Evolutionary conservation across 2,797 vertebrate genomes (phyloP), one percentile per base, ranked within the genome.

Genomic region (Synaphobranchus kaupii): DNA sequence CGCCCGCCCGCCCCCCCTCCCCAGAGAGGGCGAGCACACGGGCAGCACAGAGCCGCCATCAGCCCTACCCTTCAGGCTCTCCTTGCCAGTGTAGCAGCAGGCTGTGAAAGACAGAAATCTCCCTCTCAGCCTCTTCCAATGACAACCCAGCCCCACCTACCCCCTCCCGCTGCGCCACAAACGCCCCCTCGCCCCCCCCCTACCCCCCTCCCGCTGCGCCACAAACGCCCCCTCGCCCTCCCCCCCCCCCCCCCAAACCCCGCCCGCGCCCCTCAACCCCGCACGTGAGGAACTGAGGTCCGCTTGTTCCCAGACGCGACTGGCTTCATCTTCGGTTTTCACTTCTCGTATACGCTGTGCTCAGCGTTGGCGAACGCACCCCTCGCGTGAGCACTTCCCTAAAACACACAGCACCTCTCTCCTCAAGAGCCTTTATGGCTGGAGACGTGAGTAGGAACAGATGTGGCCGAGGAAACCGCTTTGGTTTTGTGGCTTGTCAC

Each of bases 31-130:
- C 83, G 39, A 78, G 87, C 87, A 91, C 86, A 88, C 89, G 90
- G 90, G 87, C 91, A 88, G 89, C 93, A 95, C 94, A 96, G 93
- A 95, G 93, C 93, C 92, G 91, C 92, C 90, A 94, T 95, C 93
- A 96, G 91, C 83, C 90, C 87, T 91, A 91, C 90, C 90, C 90
- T 90, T 88, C 92, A 87, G 90, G 90, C 90, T 92, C 90, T 91
- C 90, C 91, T 88, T 87, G 89, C 86, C 91, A n/a, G 84, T 92
- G 92, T 95, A 93, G 93, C 91, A 94, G 91, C 66, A 73, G 90
- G 84, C 91, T 91, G 93, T 88, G 90, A 91, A 93, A 94, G 93
- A 93, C 87, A 92, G 92, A 93, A 92, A 88, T 68, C 68, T 85
- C 54, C 84, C 76, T 44, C 50, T 9, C 60, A 12, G 20, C 84